Percentiles rank a stretch among this genome's conserved stretches.
Evolutionary conservation across 2,888 invertebrate genomes (phyloP).

Genomic region (Lydus trimaculatus): DNA sequence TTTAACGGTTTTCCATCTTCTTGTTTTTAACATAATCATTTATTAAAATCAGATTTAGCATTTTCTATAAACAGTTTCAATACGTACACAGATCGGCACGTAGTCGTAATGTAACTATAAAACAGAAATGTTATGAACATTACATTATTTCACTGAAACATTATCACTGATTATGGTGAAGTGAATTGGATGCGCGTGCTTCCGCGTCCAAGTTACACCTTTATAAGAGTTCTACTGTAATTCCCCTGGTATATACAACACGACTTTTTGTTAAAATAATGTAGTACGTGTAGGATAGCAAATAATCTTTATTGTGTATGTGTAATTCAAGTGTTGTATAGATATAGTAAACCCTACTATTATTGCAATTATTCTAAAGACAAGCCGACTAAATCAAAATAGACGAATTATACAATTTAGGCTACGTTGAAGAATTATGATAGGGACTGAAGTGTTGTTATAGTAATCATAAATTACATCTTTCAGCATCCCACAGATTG

Average conservation of each 20-base stretch:
- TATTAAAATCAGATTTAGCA: not conserved
- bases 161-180: constrained; percentile 23
- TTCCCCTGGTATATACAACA: constrained; percentile 25
- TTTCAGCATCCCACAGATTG: constrained; percentile 11
- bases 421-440: not conserved
- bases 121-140: not conserved
- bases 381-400: not conserved
- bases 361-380: too few species aligned
- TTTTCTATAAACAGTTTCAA: not conserved
- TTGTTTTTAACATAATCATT: not conserved
- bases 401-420: not conserved
- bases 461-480: constrained; percentile 17
- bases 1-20: not conserved
- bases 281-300: constrained; percentile 31
- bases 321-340: constrained; percentile 12
- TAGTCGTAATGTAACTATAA: not conserved
- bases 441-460: not conserved
- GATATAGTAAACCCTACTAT: constrained; percentile 11
- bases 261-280: constrained; percentile 33
- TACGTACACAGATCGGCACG: not conserved
- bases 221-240: constrained; percentile 20
- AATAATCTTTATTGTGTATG: constrained; percentile 15
- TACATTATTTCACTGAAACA: constrained; percentile 11
- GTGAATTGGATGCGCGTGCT: constrained; percentile 17
- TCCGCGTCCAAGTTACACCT: constrained; percentile 28